These are phyloP conservation scores for Neolamprologus hecqui DNA, from an alignment of 2,113 vertebrate species.

Conservation along the genomic window DNA sequence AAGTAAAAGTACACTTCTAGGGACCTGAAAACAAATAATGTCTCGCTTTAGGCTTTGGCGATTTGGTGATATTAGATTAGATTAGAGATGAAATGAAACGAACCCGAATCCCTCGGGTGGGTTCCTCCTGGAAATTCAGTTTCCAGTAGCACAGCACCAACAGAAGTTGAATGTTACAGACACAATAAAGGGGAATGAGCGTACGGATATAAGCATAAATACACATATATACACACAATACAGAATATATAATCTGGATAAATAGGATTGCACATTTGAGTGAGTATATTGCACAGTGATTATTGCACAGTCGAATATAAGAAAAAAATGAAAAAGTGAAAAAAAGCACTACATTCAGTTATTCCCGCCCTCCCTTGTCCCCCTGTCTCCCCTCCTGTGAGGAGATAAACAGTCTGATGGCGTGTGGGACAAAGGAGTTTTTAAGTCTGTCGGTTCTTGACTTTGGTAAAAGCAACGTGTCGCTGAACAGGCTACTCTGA, in stretches of 20 bases:
- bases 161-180: background rate
- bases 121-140: background rate
- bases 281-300: background rate
- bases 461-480: fast-evolving
- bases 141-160: background rate
- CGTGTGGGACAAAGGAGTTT: background rate
- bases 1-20: background rate
- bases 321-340: background rate
- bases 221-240: background rate
- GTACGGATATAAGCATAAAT: background rate
- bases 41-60: background rate
- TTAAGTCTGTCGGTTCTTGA: background rate
- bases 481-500: background rate
- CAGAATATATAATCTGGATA: background rate
- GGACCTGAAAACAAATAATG: background rate
- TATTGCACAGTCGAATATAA: background rate
- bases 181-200: background rate
- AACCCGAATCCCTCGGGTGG: background rate
- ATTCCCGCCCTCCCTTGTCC: background rate
- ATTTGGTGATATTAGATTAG: background rate
- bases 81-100: fast-evolving
- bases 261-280: background rate
- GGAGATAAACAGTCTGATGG: background rate
- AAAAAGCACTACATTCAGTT: background rate
- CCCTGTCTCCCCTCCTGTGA: background rate